Base-by-base conservation (phyloP, 2,113 vertebrate genomes). In the Ochotona curzoniae region DNA sequence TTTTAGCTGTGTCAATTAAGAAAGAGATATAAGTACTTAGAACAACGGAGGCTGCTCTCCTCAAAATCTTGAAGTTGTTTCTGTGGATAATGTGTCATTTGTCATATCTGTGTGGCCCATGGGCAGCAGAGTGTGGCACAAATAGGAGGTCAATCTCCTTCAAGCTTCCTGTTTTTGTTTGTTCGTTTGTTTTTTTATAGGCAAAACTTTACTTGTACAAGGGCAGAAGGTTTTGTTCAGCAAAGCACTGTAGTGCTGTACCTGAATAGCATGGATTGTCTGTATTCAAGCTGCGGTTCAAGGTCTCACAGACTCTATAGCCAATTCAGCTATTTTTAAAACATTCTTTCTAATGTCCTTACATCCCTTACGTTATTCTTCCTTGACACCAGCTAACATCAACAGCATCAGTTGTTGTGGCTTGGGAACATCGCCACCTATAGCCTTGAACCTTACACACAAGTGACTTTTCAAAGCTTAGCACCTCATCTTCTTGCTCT, bases 131-230 rank as follows among this genome's bases (percentile, higher is more conserved):
- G 70, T 1, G 60, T 97, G 88, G 78, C 63, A 90, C 67, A 87
- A 94, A 82, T 69, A 54, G 44, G n/a, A 78, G 32, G 44, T 71
- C 76, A 85, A 15, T 44, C n/a, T 93, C 83, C 69, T 80, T 96
- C 89, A 93, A 89, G 93, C 97, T 96, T 94, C 95, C 88, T 89
- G 57, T 64, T 78, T 94, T 93, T 73, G 84, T 66, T 5, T n/a
- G n/a, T n/a, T n/a, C n/a, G n/a, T n/a, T 94, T 66, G 76, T 86
- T 95, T 95, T 94, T 76, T 96, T 89, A 94, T 87, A 93, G 14
- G 0, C 44, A 18, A 44, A 80, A 69, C 15, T n/a, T 44, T 44
- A 21, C 57, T 88, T 78, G 70, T 91, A 21, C 18, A 64, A 44
- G 89, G 61, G 83, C 83, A 90, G 96, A 94, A 89, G 54, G 2